These are phyloP conservation scores for Pogonophryne albipinna DNA, from an alignment of 2,797 vertebrate genomes.

Conservation along the genomic window DNA sequence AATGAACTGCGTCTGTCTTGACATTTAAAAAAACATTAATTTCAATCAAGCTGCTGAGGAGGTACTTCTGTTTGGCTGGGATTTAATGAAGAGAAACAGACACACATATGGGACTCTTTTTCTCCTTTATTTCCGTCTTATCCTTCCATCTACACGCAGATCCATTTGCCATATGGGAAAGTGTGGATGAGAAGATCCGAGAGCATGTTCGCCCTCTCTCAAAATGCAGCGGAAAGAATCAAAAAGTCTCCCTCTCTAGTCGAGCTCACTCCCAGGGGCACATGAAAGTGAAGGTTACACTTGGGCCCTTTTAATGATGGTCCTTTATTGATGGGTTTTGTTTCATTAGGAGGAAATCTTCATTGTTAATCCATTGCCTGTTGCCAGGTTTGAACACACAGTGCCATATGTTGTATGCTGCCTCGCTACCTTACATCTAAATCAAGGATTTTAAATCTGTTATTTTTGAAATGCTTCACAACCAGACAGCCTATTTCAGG, in stretches of 20 bases:
- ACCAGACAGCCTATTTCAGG: conserved; percentile 48
- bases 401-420: conserved; percentile 69
- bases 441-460: conserved; percentile 64
- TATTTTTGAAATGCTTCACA: conserved; percentile 60
- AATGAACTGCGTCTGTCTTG: conserved; percentile 63
- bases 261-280: conserved; percentile 73
- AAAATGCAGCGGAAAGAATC: conserved; percentile 69
- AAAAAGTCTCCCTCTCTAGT: conserved; percentile 71
- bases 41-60: conserved; percentile 76
- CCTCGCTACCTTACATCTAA: conserved; percentile 63
- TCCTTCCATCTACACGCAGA: conserved; percentile 78
- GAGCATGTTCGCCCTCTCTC: conserved; percentile 74
- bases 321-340: conserved; percentile 56
- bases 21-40: conserved; percentile 74
- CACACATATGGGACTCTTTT: conserved; percentile 81
- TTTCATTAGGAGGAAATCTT: conserved; percentile 73
- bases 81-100: conserved; percentile 86
- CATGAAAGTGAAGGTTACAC: conserved; percentile 85
- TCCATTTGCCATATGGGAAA: conserved; percentile 83
- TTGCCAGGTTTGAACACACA: conserved; percentile 71
- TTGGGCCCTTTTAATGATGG: conserved; percentile 69
- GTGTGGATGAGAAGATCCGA: conserved; percentile 79
- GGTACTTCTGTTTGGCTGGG: conserved; percentile 78
- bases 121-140: conserved; percentile 45
- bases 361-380: conserved; percentile 63